These are phyloP conservation scores for Oophaga sylvatica DNA, from an alignment of 2,797 vertebrate genomes.

Conservation along the genomic window DNA sequence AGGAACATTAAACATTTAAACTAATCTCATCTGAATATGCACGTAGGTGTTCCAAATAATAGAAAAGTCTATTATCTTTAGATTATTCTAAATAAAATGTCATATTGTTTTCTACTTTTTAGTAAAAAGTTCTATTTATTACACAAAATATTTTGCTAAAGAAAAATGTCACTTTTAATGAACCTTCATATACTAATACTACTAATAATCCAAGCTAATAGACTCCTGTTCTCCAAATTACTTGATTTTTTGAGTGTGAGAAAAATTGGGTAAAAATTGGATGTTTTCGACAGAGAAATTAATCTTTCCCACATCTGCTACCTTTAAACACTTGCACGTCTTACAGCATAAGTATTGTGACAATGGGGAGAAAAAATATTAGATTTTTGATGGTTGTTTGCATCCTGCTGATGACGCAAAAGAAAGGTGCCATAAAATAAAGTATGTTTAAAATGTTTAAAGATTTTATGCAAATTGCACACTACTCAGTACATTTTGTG, in stretches of 20 bases:
- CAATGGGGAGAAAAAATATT: background rate
- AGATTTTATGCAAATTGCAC: background rate
- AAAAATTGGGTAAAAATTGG: too few species aligned
- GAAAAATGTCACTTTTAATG: too few species aligned
- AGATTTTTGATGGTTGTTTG: background rate
- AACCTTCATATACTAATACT: too few species aligned
- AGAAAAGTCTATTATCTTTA: too few species aligned
- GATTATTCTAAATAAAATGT: background rate
- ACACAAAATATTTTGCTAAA: too few species aligned
- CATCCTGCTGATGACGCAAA: background rate
- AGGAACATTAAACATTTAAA: conserved; percentile 51
- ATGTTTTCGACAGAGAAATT: background rate
- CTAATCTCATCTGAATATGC: background rate
- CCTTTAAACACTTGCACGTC: background rate
- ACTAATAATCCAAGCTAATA: too few species aligned
- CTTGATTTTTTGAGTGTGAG: too few species aligned
- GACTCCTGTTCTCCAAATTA: too few species aligned
- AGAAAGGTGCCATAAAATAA: background rate
- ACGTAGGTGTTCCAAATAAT: background rate
- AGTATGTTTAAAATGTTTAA: background rate
- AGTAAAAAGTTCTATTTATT: background rate
- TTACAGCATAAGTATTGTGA: background rate
- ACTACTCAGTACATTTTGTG: background rate
- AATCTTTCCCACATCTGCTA: background rate
- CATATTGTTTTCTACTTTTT: background rate